A percentile compares a stretch with the other conserved stretches of the same genome.
phyloP scores from a whole-genome alignment of 1,140 invertebrate genomes.

The Hyles euphorbiae region DNA sequence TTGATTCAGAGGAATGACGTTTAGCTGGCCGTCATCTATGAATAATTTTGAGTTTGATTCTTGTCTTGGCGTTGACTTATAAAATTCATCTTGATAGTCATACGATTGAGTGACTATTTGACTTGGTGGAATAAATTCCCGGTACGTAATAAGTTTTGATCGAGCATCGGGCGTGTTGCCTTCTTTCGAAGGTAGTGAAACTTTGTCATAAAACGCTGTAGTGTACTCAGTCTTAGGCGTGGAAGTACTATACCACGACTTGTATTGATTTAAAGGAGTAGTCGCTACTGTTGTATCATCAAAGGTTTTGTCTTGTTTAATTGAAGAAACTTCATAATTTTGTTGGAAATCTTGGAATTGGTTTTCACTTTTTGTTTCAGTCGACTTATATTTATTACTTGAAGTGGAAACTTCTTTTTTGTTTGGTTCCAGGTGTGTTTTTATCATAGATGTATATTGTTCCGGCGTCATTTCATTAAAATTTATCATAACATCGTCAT shows the following conservation, averaged over 20 bases:
- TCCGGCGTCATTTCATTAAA: conserved; percentile 63
- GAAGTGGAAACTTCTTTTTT: background rate
- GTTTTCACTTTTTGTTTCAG: background rate
- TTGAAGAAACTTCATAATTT: background rate
- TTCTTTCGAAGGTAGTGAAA: conserved; percentile 10
- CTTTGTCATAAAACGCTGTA: background rate
- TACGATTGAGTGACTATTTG: conserved; percentile 43
- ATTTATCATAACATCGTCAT: conserved; percentile 63
- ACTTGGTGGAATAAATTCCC: conserved; percentile 40
- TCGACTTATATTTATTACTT: background rate
- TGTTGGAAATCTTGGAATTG: background rate
- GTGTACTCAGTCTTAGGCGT: too few relatives aligned
- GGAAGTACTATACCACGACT: background rate
- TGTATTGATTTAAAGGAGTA: background rate
- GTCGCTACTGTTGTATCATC: background rate
- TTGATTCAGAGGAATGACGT: conserved; percentile 9
- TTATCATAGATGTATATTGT: conserved; percentile 57
- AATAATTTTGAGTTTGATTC: too few relatives aligned
- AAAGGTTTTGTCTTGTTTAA: background rate
- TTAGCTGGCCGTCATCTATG: background rate
- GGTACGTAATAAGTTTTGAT: conserved; percentile 21
- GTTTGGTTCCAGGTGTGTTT: conserved; percentile 27
- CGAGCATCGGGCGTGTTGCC: conserved; percentile 16
- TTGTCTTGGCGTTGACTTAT: too few relatives aligned
- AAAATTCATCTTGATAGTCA: conserved; percentile 30